Conservation (phyloP, 2,113 vertebrate genomes). For the Chauna torquata region DNA sequence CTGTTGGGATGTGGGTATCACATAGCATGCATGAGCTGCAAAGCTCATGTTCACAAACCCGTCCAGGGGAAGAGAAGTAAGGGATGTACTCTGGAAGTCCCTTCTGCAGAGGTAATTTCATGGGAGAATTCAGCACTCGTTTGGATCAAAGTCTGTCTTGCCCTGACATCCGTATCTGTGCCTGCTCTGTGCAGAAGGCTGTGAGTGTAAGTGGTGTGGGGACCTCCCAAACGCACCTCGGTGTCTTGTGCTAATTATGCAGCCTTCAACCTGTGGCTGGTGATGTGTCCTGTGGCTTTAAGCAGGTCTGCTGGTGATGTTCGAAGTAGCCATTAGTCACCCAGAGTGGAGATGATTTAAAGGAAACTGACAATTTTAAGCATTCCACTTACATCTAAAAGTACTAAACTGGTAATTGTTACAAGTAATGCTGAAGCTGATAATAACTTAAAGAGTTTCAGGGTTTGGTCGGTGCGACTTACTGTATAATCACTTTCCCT, state of each 20-base stretch:
- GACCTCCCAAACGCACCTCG: accelerated
- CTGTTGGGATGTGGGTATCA: neutral
- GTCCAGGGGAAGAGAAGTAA: neutral
- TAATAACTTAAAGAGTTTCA: neutral
- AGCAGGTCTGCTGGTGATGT: slow-evolving; percentile 5
- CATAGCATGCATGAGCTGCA: neutral
- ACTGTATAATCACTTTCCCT: neutral
- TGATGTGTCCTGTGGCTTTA: neutral
- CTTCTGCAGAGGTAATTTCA: neutral
- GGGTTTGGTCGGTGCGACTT: neutral
- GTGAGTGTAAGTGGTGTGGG: neutral
- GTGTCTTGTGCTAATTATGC: neutral
- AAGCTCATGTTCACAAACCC: accelerated
- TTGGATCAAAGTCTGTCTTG: neutral
- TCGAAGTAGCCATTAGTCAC: slow-evolving; percentile 9
- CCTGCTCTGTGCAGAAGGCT: neutral
- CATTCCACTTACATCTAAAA: neutral
- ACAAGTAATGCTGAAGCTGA: neutral
- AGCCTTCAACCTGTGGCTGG: neutral
- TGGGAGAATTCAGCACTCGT: neutral
- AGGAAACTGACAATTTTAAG: slow-evolving; percentile 8
- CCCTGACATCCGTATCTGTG: accelerated
- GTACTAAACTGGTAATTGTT: neutral
- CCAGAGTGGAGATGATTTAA: neutral
- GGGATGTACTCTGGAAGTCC: neutral